A percentile compares a stretch with the other conserved stretches of the same genome.
phyloP scores from a whole-genome alignment of 2,113 vertebrate species.

The Bothrops jararaca region DNA sequence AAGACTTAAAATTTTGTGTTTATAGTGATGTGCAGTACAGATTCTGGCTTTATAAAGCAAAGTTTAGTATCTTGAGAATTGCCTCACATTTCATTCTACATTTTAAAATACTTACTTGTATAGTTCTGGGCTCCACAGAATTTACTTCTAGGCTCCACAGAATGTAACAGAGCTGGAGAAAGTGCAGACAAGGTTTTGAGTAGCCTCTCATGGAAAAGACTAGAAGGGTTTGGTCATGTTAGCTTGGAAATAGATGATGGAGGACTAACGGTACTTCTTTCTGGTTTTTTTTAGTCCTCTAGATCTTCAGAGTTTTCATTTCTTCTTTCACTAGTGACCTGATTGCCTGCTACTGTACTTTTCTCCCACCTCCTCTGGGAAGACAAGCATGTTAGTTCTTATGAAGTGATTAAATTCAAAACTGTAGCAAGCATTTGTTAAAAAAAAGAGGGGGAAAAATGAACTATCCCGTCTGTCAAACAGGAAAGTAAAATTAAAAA shows the following conservation, averaged over 20 bases:
- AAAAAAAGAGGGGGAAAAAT: not conserved
- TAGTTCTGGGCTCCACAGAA: not conserved
- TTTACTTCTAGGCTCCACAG: not conserved
- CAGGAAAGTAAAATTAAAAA: not conserved
- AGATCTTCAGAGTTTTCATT: not conserved
- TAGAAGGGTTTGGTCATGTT: not conserved
- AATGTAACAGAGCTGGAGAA: not conserved
- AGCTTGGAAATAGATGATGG: not conserved
- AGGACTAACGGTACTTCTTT: not conserved
- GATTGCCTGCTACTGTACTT: not conserved
- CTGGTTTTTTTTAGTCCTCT: not conserved
- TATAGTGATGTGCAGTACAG: not conserved
- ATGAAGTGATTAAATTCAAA: not conserved
- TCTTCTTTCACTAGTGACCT: not conserved
- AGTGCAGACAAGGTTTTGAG: not conserved
- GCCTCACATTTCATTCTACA: not conserved
- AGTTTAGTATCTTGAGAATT: not conserved
- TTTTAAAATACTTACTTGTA: not conserved
- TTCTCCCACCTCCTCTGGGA: not conserved
- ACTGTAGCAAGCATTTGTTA: not conserved
- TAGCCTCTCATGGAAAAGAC: not conserved
- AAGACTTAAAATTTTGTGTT: not conserved
- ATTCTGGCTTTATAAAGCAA: not conserved
- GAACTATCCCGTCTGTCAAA: not conserved
- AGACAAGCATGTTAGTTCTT: not conserved